These are phyloP conservation scores for Coenonympha arcania DNA, from an alignment of 2,888 invertebrate genomes.

Conservation along the genomic window DNA sequence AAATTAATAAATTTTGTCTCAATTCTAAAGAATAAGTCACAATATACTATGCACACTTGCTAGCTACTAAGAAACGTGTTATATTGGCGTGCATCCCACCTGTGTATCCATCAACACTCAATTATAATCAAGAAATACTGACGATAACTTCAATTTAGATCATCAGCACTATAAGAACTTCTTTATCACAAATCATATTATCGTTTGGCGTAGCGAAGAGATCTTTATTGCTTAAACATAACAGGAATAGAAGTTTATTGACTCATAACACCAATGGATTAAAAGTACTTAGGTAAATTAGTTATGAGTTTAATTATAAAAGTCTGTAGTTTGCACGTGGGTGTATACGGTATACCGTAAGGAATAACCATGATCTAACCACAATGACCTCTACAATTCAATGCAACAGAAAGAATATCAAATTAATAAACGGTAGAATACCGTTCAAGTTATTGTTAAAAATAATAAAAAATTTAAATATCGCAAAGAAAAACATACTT, in stretches of 20 bases:
- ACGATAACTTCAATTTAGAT: background rate
- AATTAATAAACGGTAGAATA: background rate
- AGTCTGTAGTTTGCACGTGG: background rate
- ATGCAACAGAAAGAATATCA: background rate
- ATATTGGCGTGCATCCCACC: background rate
- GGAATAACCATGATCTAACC: background rate
- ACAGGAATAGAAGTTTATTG: background rate
- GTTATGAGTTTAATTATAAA: background rate
- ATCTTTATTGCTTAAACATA: background rate
- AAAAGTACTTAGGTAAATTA: background rate
- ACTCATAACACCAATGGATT: background rate
- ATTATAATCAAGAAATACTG: background rate
- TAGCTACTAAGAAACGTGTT: background rate
- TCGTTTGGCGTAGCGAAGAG: background rate
- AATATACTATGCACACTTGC: no score
- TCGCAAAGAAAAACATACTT: no score
- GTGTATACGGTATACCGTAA: background rate
- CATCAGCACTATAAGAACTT: background rate
- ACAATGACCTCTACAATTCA: background rate
- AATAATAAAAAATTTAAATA: background rate
- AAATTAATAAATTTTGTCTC: no score
- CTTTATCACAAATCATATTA: no score
- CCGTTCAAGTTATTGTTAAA: no score
- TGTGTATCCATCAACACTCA: background rate
- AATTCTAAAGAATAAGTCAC: no score